phyloP scores from a whole-genome alignment of 2,888 invertebrate genomes.

The Drosophila suboccidentalis region DNA sequence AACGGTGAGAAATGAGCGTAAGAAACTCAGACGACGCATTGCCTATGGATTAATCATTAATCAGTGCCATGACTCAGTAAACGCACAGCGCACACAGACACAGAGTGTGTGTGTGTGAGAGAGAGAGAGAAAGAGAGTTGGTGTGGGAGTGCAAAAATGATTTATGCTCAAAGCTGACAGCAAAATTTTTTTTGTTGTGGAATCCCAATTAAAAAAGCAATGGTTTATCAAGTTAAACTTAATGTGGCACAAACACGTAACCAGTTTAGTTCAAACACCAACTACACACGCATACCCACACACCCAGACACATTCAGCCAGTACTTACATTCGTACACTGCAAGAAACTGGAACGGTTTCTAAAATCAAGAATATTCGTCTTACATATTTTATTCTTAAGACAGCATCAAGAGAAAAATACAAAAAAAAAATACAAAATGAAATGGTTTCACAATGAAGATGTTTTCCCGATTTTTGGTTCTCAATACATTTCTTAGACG shows the following conservation, averaged over 20 bases:
- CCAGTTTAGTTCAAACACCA: conserved; percentile 30
- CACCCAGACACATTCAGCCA: background rate
- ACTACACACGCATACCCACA: conserved; percentile 12
- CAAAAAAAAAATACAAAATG: too few relatives aligned
- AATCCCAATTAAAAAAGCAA: conserved; percentile 50
- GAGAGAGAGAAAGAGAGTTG: background rate
- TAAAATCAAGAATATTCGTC: background rate
- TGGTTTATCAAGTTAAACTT: too few relatives aligned
- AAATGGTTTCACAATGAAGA: too few relatives aligned
- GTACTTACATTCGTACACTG: conserved; percentile 5
- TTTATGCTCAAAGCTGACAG: conserved; percentile 63
- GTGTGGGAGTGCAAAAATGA: conserved; percentile 55
- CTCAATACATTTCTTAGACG: too few relatives aligned
- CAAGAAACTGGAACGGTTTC: background rate
- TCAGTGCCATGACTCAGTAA: conserved; percentile 42
- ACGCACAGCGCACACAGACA: conserved; percentile 1
- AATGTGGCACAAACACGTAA: conserved; percentile 37
- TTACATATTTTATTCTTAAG: background rate
- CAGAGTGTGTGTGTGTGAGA: background rate
- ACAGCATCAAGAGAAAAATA: too few relatives aligned
- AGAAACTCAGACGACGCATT: conserved; percentile 48
- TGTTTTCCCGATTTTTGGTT: too few relatives aligned
- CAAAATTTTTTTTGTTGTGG: too few relatives aligned
- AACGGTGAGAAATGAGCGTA: conserved; percentile 49
- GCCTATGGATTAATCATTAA: conserved; percentile 66